Evolutionary conservation across 2,888 invertebrate species (phyloP), one percentile per base, ranked within the genome.

Genomic region (Epinotia demarniana): DNA sequence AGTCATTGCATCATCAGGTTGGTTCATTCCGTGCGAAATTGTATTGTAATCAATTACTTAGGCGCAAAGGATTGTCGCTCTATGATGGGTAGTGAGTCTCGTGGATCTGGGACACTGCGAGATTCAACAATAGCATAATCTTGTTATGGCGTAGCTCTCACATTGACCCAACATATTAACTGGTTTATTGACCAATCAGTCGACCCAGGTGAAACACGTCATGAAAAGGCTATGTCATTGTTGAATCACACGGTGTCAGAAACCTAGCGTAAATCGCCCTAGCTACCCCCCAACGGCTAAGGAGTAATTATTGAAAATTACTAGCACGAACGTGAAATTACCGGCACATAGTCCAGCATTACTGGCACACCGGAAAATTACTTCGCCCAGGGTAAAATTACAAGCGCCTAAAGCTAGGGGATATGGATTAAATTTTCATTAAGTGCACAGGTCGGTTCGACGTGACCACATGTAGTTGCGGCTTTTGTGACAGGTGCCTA

Each of bases 391-490:
- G 64, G 33, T 46, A 58, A 64, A 58, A 58, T 72, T 72, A 64
- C 64, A 43, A 27, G 18, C n/a, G 64, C 72, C 63, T 18, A 57
- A 46, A 57, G 72, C 57, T 57, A 63, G 58, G 16, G 46, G 46
- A 1, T 57, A n/a, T 18, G 19, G 19, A 64, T 72, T 72, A 27
- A 61, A 73, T 73, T 66, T 66, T 19, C 46, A 53, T 73, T 61
- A 57, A 73, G 67, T 73, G 55, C 53, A 69, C 58, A 60, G 49
- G 33, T 13, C 64, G 58, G 64, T 72, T 64, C 33, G 55, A 53
- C n/a, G 16, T 49, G 6, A 33, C 33, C 58, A 27, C 62, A 62
- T 62, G 53, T n/a, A 64, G 49, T 57, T 68, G 39, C 39, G 57
- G 57, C 39, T 58, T 57, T 19, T 57, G 57, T 39, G 60, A 46